Evolutionary conservation across 2,888 invertebrate species (phyloP), one percentile per base, ranked within the genome.

Genomic region (Lydus trimaculatus): DNA sequence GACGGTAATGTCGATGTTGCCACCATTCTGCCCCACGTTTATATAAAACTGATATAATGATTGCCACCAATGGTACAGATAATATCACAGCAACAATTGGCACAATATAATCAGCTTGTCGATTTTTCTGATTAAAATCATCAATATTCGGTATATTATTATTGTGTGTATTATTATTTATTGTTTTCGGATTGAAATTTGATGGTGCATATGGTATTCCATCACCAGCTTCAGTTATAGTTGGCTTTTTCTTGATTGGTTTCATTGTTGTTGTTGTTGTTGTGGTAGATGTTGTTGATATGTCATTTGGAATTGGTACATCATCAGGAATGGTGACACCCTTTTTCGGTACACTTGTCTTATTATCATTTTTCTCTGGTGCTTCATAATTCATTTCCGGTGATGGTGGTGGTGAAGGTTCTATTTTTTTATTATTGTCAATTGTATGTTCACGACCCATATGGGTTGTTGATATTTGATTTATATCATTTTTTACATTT

Each of bases 1-100:
- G 88, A 72, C 93, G 90, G 80, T 95, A 95, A 84, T 95, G 94
- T 76, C 95, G 88, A 74, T 94, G 93, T 77, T 92, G 91, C 94
- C 95, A 95, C 82, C 93, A 93, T 81, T 95, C 94, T 75, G 91
- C 88, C n/a, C 94, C 91, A 73, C 91, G 87, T 75, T 90, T 90
- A 68, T 92, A 87, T 28, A 91, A 87, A 82, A 92, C 87, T 68
- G 91, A 90, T 20, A 91, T 88, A 61, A 92, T 86, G 59, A 91
- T 87, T 48, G 91, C 90, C 75, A 94, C 90, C 82, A 94, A 87
- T 8, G 94, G 94, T 62, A 94, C 89, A 31, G 92, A 90, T 72
- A 94, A 86, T 81, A 94, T 90, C 36, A 92, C 89, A 39, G 91
- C 90, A 61, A 94, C 90, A 75, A 94, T 88, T 58, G 94, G 93